Evolutionary conservation across 2,113 vertebrate genomes (phyloP).

Genomic region (Phodopus roborovskii): DNA sequence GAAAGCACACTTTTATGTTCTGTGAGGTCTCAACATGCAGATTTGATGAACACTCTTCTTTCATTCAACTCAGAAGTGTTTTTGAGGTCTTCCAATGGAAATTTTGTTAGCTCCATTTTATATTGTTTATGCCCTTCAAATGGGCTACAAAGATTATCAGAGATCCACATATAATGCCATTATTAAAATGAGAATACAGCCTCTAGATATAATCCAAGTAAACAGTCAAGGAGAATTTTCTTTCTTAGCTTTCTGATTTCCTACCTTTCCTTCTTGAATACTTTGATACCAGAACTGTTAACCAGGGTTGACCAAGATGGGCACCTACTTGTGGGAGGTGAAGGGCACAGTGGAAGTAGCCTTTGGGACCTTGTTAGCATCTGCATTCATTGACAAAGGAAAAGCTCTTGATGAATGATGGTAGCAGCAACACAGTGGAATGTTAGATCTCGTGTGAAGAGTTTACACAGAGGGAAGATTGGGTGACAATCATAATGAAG

Average conservation of each 20-base stretch:
- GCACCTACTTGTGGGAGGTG: neutral
- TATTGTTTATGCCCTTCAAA: slow-evolving; percentile 41
- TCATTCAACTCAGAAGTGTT: slow-evolving; percentile 44
- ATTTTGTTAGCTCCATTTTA: slow-evolving; percentile 41
- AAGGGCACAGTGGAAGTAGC: neutral
- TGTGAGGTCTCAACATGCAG: slow-evolving; percentile 67
- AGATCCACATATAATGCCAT: neutral
- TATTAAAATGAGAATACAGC: slow-evolving; percentile 45
- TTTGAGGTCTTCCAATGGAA: slow-evolving; percentile 51
- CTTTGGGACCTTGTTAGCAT: neutral
- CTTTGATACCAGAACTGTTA: neutral
- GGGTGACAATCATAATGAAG: neutral
- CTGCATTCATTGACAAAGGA: neutral
- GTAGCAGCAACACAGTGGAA: neutral
- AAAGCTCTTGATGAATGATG: neutral
- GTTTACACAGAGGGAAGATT: neutral
- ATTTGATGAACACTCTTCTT: slow-evolving; percentile 64
- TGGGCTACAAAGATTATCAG: neutral
- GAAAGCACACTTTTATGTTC: slow-evolving; percentile 70
- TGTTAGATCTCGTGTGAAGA: neutral
- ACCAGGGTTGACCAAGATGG: neutral
- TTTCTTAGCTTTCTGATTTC: neutral
- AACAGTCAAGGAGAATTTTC: neutral
- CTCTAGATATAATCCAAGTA: neutral
- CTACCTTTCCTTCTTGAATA: neutral